Base-by-base conservation (phyloP, 2,797 vertebrate species). In the Knipowitschia caucasica region DNA sequence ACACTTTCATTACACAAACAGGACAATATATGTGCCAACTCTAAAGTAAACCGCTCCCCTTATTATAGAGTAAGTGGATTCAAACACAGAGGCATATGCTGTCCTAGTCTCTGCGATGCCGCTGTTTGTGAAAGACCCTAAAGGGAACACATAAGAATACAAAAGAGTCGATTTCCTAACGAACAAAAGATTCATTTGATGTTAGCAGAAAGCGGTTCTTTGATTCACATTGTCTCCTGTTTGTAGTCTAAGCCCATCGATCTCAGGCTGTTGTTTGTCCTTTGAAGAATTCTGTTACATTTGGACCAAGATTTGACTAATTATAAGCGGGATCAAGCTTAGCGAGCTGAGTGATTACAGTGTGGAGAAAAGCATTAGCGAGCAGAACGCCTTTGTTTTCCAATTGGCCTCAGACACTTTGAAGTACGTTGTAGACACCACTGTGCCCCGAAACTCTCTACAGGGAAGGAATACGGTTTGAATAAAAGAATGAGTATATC, bases 271-370 rank as follows among this genome's bases (percentile, higher is more conserved):
- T 44, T 69, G 34, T 35, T 55, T 70, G 30, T 46, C 35, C 47
- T 77, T 62, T 75, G 49, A 73, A 57, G 42, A 31, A 59, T 59
- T 58, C 40, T 49, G 39, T 56, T 53, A 54, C 53, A 52, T 6
- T 20, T 59, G 30, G 46, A 67, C 38, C 43, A 29, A 56, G 29
- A 71, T 73, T 59, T 62, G 49, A 60, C 53, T 54, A 68, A 60
- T 75, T 62, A 67, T 36, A 64, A 47, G 38, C 57, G 30, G 35
- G 38, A 38, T 71, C 56, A 62, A 7, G 36, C 1, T 2, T n/a
- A n/a, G 24, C 51, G 42, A 64, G 68, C 54, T 59, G 14, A 42
- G 44, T 35, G 36, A 52, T 53, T 44, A 35, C 3, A 10, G 33
- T 1, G 3, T 15, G 10, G 29, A 55, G 34, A 64, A 69, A 53